These are phyloP conservation scores for Thunnus thynnus DNA, from an alignment of 2,113 vertebrate species.

Conservation along the genomic window DNA sequence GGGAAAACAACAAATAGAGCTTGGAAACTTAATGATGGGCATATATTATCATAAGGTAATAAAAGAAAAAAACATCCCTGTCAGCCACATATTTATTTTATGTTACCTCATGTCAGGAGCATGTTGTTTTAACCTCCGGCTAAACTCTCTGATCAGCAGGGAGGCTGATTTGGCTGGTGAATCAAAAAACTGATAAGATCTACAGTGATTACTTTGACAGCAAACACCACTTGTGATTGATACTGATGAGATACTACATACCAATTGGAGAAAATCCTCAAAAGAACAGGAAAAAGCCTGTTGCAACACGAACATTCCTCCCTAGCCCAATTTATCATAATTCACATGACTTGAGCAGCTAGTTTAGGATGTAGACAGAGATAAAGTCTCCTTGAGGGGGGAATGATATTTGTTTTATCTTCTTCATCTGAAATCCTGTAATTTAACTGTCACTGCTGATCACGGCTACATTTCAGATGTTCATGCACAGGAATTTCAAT, in stretches of 20 bases:
- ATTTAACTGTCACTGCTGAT: constrained; percentile 66
- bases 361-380: constrained; percentile 33
- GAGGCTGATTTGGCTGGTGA: constrained; percentile 30
- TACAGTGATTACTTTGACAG: constrained; percentile 59
- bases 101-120: background rate
- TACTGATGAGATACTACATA: constrained; percentile 38
- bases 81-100: background rate
- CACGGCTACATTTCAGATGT: constrained; percentile 33
- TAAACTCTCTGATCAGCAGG: constrained; percentile 49
- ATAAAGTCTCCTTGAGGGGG: constrained; percentile 31
- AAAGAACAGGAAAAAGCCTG: constrained; percentile 17
- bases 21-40: background rate
- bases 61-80: no score
- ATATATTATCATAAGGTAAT: background rate
- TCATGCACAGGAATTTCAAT: constrained; percentile 67
- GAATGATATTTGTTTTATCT: constrained; percentile 35
- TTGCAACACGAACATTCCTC: constrained; percentile 49
- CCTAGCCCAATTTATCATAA: constrained; percentile 50
- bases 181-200: constrained; percentile 58
- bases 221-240: constrained; percentile 53
- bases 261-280: constrained; percentile 36
- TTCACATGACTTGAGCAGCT: constrained; percentile 42
- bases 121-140: constrained; percentile 61
- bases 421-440: constrained; percentile 51
- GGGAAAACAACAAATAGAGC: background rate